These are phyloP conservation scores for Notoglanidium macrostoma DNA, from an alignment of 2,797 vertebrate species.

Conservation along the genomic window DNA sequence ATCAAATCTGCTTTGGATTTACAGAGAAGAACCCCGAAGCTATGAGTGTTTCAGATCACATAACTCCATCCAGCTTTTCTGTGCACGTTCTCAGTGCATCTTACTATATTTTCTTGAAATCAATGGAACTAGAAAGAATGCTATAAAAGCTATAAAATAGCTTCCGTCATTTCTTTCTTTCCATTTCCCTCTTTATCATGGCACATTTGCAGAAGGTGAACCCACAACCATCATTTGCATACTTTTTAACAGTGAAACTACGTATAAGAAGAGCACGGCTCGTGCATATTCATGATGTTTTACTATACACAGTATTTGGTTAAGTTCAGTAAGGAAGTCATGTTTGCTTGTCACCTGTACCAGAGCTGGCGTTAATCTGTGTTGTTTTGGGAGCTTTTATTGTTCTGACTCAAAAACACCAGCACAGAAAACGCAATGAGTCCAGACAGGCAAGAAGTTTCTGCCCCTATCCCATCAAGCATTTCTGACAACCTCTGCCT, in stretches of 20 bases:
- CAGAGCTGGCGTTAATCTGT: not conserved
- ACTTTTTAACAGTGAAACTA: not conserved
- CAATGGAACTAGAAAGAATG: not conserved
- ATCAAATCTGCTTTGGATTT: conserved; percentile 15
- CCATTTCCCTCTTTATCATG: not conserved
- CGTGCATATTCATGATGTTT: not conserved
- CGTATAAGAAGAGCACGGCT: not conserved
- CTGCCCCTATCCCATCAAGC: no score
- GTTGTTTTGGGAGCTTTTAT: not conserved
- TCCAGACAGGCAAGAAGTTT: not conserved
- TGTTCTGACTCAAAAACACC: not conserved
- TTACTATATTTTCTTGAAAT: not conserved
- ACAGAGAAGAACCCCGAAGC: not conserved
- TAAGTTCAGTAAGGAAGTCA: not conserved
- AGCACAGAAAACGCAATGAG: not conserved
- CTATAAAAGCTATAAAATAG: not conserved
- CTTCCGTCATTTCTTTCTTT: not conserved
- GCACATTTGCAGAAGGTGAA: not conserved
- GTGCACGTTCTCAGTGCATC: not conserved
- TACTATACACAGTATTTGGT: not conserved
- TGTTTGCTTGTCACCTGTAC: not conserved
- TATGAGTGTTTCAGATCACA: not conserved
- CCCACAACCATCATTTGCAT: not conserved
- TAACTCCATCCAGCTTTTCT: not conserved
- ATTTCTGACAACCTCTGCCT: not conserved